Conservation (phyloP, 2,888 invertebrate genomes). For the Alentia gelatinosa region DNA sequence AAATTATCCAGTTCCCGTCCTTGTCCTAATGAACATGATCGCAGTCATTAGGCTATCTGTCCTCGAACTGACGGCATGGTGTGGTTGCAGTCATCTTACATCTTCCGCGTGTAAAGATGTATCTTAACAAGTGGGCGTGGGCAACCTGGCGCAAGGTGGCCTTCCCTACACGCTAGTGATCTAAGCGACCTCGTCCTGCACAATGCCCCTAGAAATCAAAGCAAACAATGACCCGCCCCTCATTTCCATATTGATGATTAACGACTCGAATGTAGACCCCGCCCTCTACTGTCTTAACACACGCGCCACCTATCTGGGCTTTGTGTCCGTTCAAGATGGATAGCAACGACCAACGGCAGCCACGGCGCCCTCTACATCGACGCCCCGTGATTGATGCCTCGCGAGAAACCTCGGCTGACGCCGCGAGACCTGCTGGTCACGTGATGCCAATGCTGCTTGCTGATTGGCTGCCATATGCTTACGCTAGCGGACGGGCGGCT, state of each 20-base stretch:
- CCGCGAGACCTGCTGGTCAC: neutral
- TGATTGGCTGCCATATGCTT: conserved; percentile 22
- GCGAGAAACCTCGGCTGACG: neutral
- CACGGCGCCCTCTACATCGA: neutral
- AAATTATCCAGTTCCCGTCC: no score
- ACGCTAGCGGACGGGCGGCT: neutral
- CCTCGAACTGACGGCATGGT: no score
- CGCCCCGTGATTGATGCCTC: neutral
- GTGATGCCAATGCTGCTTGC: neutral
- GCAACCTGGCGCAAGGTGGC: neutral
- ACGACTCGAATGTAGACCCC: neutral
- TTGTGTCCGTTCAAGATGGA: neutral
- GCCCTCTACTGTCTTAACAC: neutral
- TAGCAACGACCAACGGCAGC: neutral
- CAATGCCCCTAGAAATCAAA: neutral
- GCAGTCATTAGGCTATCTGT: no score
- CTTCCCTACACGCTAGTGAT: neutral
- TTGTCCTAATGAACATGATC: no score
- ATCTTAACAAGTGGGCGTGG: conserved; percentile 1
- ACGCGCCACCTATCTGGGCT: neutral
- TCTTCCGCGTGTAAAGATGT: no score
- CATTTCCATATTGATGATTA: neutral
- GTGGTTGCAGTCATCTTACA: no score
- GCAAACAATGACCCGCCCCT: neutral
- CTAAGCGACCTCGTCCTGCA: neutral